Conservation (phyloP, 2,113 vertebrate species). For the Platichthys flesus region DNA sequence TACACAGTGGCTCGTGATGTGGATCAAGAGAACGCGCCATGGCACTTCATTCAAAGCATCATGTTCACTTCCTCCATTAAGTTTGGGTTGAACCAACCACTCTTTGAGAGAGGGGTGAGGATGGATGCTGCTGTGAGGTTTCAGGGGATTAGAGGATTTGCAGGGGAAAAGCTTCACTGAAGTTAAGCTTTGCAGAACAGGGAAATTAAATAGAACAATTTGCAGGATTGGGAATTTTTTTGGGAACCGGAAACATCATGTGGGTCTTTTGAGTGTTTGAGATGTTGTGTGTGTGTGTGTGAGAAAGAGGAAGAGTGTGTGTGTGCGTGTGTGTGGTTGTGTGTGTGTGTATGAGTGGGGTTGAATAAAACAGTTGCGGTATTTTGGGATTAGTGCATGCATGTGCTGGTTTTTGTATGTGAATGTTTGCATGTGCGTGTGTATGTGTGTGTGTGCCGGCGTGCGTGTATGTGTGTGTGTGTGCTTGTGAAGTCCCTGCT, state of each 20-base stretch:
- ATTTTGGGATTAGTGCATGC: neutral
- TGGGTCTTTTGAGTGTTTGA: neutral
- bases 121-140: slow-evolving; percentile 54
- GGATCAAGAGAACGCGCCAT: slow-evolving; percentile 43
- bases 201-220: slow-evolving; percentile 77
- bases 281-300: neutral
- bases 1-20: slow-evolving; percentile 29
- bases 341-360: no score
- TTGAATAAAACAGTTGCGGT: no score
- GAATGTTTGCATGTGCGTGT: neutral
- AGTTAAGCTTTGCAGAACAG: slow-evolving; percentile 74
- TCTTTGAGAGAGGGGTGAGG: slow-evolving; percentile 51
- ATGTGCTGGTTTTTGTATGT: neutral
- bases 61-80: slow-evolving; percentile 51
- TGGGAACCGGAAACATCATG: slow-evolving; percentile 21
- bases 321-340: no score
- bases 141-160: slow-evolving; percentile 78
- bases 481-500: neutral
- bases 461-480: neutral
- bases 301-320: neutral
- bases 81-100: slow-evolving; percentile 45
- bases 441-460: neutral
- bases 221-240: slow-evolving; percentile 67
- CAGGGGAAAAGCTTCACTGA: slow-evolving; percentile 54
- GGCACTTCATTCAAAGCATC: slow-evolving; percentile 48